Conservation (phyloP, 2,888 invertebrate species). For the Plebejus melissa region DNA sequence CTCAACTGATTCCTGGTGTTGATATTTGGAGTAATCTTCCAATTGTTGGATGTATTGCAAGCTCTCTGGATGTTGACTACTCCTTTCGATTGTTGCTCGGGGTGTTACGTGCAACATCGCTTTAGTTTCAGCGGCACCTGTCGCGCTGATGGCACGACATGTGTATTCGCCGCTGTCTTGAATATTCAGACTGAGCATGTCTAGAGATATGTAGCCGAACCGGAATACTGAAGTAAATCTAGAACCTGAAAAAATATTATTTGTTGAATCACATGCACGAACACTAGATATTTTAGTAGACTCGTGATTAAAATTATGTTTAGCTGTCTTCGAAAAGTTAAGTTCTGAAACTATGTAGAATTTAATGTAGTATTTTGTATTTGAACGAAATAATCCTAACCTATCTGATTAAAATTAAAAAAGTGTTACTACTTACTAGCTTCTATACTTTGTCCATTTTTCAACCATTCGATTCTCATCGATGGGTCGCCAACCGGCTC, state of each 20-base stretch:
- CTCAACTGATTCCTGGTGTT: slow-evolving; percentile 90
- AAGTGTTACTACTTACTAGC: slow-evolving; percentile 84
- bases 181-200: slow-evolving; percentile 90
- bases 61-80: slow-evolving; percentile 94
- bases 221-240: slow-evolving; percentile 96
- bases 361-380: background rate
- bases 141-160: slow-evolving; percentile 91
- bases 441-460: slow-evolving; percentile 93
- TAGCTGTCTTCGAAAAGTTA: background rate
- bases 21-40: slow-evolving; percentile 93
- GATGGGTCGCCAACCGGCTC: slow-evolving; percentile 98
- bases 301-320: no score
- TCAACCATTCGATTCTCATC: slow-evolving; percentile 97
- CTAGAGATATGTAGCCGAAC: slow-evolving; percentile 97
- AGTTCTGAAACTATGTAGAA: background rate
- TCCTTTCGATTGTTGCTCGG: slow-evolving; percentile 90
- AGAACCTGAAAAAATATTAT: slow-evolving; percentile 83
- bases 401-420: background rate
- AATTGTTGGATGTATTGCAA: slow-evolving; percentile 93
- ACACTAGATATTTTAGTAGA: no score
- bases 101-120: slow-evolving; percentile 89
- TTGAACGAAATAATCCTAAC: background rate
- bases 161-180: slow-evolving; percentile 95
- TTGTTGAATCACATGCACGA: background rate
- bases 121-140: slow-evolving; percentile 92